Percentiles rank a stretch among this genome's conserved stretches.
These are phyloP conservation scores for Tachina fera DNA, from an alignment of 2,888 invertebrate genomes.

Conservation along the genomic window DNA sequence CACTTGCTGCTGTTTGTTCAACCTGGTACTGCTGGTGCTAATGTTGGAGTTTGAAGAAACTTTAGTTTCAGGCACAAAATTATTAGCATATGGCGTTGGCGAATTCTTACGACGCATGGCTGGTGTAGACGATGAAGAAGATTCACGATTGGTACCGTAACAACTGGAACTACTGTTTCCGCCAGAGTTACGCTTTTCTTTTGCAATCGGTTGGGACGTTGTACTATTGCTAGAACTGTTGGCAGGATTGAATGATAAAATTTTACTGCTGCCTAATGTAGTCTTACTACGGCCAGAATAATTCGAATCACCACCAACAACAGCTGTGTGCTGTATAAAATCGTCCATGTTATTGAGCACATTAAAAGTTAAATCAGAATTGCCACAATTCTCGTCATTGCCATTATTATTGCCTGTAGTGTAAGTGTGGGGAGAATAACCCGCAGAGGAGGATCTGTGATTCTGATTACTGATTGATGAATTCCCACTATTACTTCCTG, in stretches of 20 bases:
- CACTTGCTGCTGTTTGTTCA: conserved; percentile 69
- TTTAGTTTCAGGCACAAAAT: conserved; percentile 73
- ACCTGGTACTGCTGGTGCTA: conserved; percentile 63
- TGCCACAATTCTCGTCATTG: conserved; percentile 76
- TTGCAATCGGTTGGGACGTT: conserved; percentile 57
- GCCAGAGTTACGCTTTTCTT: conserved; percentile 76
- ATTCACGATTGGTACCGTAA: conserved; percentile 71
- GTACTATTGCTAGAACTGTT: conserved; percentile 27
- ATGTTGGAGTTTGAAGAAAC: conserved; percentile 63
- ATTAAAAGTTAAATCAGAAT: conserved; percentile 80
- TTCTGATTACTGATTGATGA: conserved; percentile 55
- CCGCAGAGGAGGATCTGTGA: conserved; percentile 59
- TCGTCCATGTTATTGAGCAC: conserved; percentile 80
- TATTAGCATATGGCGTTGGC: conserved; percentile 71
- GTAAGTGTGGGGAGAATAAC: conserved; percentile 76
- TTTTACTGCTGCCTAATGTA: conserved; percentile 53
- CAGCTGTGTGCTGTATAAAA: conserved; percentile 76
- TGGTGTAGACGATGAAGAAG: conserved; percentile 67
- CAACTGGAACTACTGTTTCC: conserved; percentile 74
- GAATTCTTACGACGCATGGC: conserved; percentile 73
- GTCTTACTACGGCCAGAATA: conserved; percentile 62
- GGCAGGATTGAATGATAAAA: conserved; percentile 18
- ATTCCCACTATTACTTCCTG: conserved; percentile 33
- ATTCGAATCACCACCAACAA: conserved; percentile 53
- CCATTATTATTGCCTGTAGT: conserved; percentile 70